Evolutionary conservation across 1,140 invertebrate genomes (phyloP).

Genomic region (Scaptomyza graminum): DNA sequence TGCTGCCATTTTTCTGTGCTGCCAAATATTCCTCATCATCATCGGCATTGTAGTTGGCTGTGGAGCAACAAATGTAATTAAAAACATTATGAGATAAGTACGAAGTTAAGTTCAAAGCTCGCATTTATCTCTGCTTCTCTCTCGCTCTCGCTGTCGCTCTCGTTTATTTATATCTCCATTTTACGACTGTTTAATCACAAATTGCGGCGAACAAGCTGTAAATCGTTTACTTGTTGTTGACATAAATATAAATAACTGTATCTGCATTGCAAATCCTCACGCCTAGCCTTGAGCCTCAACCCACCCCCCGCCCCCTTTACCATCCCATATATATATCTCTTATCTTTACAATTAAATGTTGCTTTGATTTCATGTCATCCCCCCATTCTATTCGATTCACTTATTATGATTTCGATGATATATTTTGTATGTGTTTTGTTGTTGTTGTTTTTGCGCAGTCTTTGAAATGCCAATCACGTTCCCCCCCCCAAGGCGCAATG

Average conservation of each 20-base stretch:
- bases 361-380: neutral
- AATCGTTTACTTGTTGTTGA: neutral
- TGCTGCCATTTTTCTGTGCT: conserved; percentile 68
- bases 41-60: conserved; percentile 83
- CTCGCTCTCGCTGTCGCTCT: neutral
- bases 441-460: conserved; percentile 23
- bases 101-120: too few relatives aligned
- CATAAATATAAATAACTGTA: neutral
- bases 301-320: too few relatives aligned
- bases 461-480: conserved; percentile 62
- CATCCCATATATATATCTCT: too few relatives aligned
- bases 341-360: neutral
- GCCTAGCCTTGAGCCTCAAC: neutral
- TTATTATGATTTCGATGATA: conserved; percentile 12
- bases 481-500: conserved; percentile 35
- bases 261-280: neutral
- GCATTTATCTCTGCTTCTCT: neutral
- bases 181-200: neutral
- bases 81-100: neutral
- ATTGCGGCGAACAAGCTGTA: neutral
- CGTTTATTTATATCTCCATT: too few relatives aligned
- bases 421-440: neutral
- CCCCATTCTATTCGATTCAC: conserved; percentile 13
- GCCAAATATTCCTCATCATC: conserved; percentile 78
- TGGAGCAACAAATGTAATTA: neutral